Percentiles rank a stretch among this genome's conserved stretches.
These are phyloP conservation scores for Ctena decussata DNA, from an alignment of 2,888 invertebrate genomes.

Conservation along the genomic window DNA sequence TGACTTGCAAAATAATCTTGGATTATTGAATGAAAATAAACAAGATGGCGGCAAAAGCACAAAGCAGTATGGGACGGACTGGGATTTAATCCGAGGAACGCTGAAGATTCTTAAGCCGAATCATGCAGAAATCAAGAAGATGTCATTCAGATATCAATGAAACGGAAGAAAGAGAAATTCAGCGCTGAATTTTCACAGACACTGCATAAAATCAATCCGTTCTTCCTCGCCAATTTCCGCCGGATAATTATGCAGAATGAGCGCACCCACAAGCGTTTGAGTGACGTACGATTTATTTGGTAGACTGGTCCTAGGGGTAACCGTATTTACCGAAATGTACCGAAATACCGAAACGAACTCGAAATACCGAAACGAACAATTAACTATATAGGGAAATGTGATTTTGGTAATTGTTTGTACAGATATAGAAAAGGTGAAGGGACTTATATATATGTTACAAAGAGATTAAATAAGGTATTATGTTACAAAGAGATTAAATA, in stretches of 20 bases:
- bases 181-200: neutral
- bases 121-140: neutral
- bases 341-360: no score
- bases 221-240: slow-evolving; percentile 35
- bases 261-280: slow-evolving; percentile 5
- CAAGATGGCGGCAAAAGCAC: slow-evolving; percentile 82
- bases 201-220: neutral
- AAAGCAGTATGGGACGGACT: slow-evolving; percentile 54
- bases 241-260: slow-evolving; percentile 70
- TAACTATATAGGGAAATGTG: no score
- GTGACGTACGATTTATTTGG: neutral
- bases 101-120: neutral
- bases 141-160: neutral
- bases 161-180: neutral
- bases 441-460: no score
- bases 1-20: slow-evolving; percentile 31
- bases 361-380: no score
- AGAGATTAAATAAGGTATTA: no score
- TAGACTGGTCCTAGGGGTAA: no score
- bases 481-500: no score
- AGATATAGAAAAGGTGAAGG: no score
- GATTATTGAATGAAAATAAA: slow-evolving; percentile 84
- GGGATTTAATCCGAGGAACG: neutral
- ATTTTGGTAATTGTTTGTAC: no score
- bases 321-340: no score